Base-by-base conservation (phyloP, 2,888 invertebrate genomes). In the Timandra comae region DNA sequence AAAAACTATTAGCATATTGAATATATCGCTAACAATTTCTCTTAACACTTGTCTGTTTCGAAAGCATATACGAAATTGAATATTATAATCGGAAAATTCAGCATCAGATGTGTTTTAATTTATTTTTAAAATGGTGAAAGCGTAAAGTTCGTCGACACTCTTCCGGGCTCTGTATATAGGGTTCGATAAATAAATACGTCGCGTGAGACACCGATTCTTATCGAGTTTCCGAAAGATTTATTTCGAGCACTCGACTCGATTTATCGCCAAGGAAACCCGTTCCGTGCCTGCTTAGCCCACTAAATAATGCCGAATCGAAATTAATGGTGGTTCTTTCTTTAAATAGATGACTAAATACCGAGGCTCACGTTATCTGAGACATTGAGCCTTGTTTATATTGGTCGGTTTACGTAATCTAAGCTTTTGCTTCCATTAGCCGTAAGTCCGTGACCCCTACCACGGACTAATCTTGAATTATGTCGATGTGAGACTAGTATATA, bases 161-260 rank as follows among this genome's bases (percentile, higher is more conserved):
- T 77, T 78, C 75, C 75, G 70, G 72, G 69, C 72, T 69, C 54
- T 49, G 57, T 65, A 70, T 66, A 63, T 66, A 71, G 46, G 51
- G 51, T 56, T 65, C 34, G 36, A 72, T 70, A 78, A 78, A 79
- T 75, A 80, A 72, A 69, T 70, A 71, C 68, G 69, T 82, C 70
- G 79, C 81, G 77, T 78, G 81, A 81, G 79, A 76, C 81, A 75
- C 74, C 74, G 82, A 79, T 81, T 77, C 79, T 84, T 84, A 85
- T 85, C 85, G 80, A 45, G 77, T 73, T 69, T 66, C 61, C 65
- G 57, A 60, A 58, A 80, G 84, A 85, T 85, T 82, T 85, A 85
- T 82, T 69, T 54, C 57, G 63, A 63, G 76, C 79, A 78, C 79
- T 80, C 70, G 67, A 70, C 53, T 46, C 63, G 72, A 81, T 84